These are phyloP conservation scores for Eupeodes latifasciatus DNA, from an alignment of 2,888 invertebrate species.

Conservation along the genomic window DNA sequence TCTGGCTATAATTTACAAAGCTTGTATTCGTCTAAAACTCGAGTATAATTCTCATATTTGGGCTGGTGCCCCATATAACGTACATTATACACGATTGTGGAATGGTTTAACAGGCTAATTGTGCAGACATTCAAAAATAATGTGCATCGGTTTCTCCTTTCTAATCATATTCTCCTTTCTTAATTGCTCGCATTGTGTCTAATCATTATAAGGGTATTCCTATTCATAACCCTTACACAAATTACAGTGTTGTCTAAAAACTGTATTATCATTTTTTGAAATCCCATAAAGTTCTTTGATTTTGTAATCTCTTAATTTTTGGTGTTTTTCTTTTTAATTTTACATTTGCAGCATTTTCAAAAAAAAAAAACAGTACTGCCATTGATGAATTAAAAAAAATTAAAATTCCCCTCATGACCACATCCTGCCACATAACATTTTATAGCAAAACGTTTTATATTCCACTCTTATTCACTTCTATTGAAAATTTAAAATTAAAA, in stretches of 20 bases:
- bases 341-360: conserved; percentile 43
- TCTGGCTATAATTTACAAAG: too few species aligned
- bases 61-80: too few species aligned
- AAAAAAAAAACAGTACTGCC: conserved; percentile 51
- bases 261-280: background rate
- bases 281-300: background rate
- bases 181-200: too few species aligned
- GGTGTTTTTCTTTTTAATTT: conserved; percentile 25
- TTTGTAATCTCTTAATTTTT: conserved; percentile 8
- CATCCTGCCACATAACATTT: conserved; percentile 72
- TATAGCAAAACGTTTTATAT: conserved; percentile 63
- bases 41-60: too few species aligned
- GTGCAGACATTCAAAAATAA: too few species aligned
- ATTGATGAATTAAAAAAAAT: conserved; percentile 42
- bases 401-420: conserved; percentile 59
- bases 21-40: too few species aligned
- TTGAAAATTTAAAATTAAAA: conserved; percentile 45
- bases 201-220: too few species aligned
- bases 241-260: conserved; percentile 2
- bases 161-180: too few species aligned
- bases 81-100: too few species aligned
- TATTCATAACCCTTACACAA: too few species aligned
- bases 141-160: too few species aligned
- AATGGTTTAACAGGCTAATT: too few species aligned
- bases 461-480: conserved; percentile 72